Evolutionary conservation across 2,797 vertebrate species (phyloP), one percentile per base, ranked within the genome.

Genomic region (Sebastes goodei): DNA sequence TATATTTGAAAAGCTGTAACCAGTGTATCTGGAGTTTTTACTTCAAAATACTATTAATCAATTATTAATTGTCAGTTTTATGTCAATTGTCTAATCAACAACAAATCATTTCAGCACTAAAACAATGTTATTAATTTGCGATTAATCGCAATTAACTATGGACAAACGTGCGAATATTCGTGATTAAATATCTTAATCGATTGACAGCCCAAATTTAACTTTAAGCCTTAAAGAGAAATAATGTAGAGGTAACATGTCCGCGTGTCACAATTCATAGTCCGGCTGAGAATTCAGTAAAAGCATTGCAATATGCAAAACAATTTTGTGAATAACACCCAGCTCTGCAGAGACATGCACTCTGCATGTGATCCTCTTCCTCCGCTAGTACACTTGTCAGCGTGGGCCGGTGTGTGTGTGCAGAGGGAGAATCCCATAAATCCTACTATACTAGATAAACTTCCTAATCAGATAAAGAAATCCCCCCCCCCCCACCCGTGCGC

Each of bases 381-480:
- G 0, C 25, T 61, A 4, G 1, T 23, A 17, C 46, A 49, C 1
- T 11, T 76, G 71, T 66, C 32, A 57, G 52, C 23, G 5, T 67
- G 27, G 3, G 27, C n/a, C 56, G 33, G 65, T 5, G 30, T 35
- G 61, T 23, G 59, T 6, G 33, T 4, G 30, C 12, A 62, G 29
- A 74, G 74, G 71, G 76, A 70, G 76, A 83, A 78, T 80, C 78
- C 64, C 49, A 88, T 83, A 87, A 89, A 93, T 92, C 82, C 86
- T 77, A 42, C 82, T 92, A 94, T 89, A 93, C 91, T 93, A 93
- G 92, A 95, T 93, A 91, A 94, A 87, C 55, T 59, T 81, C 77
- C 81, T 83, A 88, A 89, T 93, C 92, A 93, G 92, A 93, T 92
- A 83, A 76, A 83, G 67, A 86, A 90, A 88, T 87, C 86, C 49